A percentile compares a stretch with the other conserved stretches of the same genome.
These are phyloP conservation scores for Artibeus jamaicensis DNA, from an alignment of 2,797 vertebrate genomes.

Conservation along the genomic window DNA sequence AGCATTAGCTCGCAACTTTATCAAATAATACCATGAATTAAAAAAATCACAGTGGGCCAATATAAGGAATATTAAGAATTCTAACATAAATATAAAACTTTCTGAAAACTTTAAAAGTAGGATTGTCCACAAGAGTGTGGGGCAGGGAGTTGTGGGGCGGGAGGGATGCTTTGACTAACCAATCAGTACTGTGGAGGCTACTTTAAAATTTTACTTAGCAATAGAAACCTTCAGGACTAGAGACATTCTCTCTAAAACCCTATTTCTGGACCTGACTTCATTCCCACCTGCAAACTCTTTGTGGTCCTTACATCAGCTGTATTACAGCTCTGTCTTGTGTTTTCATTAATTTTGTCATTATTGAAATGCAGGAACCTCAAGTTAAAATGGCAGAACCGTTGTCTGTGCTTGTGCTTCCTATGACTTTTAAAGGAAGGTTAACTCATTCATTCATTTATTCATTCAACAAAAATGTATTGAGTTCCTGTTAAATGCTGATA, in stretches of 20 bases:
- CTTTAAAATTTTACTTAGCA: slow-evolving; percentile 26
- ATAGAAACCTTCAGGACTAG: neutral
- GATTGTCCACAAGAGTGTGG: neutral
- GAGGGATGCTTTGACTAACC: neutral
- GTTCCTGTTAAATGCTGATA: neutral
- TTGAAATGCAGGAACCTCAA: neutral
- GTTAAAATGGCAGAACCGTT: neutral
- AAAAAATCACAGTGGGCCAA: neutral
- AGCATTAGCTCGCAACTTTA: neutral
- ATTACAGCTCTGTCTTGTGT: neutral
- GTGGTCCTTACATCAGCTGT: neutral
- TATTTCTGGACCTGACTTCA: neutral
- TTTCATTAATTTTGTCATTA: slow-evolving; percentile 16
- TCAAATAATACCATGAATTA: neutral
- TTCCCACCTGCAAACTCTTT: neutral
- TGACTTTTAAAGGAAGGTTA: neutral
- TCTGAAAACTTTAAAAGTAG: neutral
- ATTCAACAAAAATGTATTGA: neutral
- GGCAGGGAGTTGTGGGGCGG: neutral
- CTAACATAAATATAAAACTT: neutral
- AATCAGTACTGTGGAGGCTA: neutral
- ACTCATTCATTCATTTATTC: neutral
- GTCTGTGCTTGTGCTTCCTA: neutral
- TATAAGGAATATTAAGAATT: neutral
- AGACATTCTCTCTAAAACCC: neutral